Percentiles rank a stretch among this genome's conserved stretches.
Evolutionary conservation across 2,113 vertebrate genomes (phyloP).

Genomic region (Baryphthengus martii): DNA sequence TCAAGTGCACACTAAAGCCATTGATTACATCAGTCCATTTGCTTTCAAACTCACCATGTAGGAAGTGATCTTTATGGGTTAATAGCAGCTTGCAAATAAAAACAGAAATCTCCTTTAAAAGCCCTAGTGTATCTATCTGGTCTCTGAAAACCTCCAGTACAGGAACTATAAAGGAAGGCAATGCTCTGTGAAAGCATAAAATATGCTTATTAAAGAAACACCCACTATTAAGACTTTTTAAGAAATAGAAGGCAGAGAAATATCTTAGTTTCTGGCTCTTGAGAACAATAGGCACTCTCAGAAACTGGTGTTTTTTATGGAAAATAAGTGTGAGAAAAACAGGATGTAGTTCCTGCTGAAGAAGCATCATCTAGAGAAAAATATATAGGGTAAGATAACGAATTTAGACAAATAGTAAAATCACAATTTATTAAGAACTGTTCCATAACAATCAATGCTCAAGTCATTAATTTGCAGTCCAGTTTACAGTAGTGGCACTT

Average conservation of each 20-base stretch:
- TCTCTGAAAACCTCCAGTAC: background rate
- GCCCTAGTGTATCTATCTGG: rapidly evolving
- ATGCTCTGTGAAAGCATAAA: background rate
- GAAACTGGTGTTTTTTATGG: background rate
- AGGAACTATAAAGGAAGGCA: background rate
- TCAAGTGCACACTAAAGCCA: constrained; percentile 30
- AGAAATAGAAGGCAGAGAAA: background rate
- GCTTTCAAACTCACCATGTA: background rate
- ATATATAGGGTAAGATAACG: background rate
- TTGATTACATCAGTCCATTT: background rate
- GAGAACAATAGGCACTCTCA: background rate
- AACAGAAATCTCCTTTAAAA: background rate
- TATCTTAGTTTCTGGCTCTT: background rate
- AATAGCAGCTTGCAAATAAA: background rate
- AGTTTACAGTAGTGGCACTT: constrained; percentile 40
- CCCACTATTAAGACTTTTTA: background rate
- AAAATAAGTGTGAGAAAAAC: background rate
- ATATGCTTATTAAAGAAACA: background rate
- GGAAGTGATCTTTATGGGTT: background rate
- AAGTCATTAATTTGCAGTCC: background rate
- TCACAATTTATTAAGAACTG: background rate
- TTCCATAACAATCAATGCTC: background rate
- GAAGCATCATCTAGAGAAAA: background rate
- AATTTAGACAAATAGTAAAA: background rate
- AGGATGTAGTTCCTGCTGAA: background rate